phyloP scores from a whole-genome alignment of 2,797 vertebrate genomes.

The Amblyraja radiata region DNA sequence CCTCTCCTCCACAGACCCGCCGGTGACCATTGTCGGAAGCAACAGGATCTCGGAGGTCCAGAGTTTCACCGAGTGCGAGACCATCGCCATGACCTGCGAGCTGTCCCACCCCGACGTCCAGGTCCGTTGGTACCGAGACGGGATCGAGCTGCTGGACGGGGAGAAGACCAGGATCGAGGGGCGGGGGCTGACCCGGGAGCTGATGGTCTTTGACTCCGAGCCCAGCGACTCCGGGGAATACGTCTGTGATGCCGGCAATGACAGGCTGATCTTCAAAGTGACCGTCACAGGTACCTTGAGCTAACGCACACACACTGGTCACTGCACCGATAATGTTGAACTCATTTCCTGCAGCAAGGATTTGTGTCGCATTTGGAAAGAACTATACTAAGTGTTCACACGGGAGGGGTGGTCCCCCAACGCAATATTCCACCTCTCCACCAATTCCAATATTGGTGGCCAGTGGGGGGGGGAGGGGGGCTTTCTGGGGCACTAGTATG shows the following conservation, averaged over 20 bases:
- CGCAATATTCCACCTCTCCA: too few relatives aligned
- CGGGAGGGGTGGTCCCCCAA: too few relatives aligned
- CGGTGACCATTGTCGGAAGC: too few relatives aligned
- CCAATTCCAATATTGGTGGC: too few relatives aligned
- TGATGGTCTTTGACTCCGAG: slow-evolving; percentile 65
- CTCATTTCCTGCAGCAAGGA: too few relatives aligned
- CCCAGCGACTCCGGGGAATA: slow-evolving; percentile 74
- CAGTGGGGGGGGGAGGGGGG: too few relatives aligned
- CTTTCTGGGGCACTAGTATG: too few relatives aligned
- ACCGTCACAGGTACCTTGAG: not conserved
- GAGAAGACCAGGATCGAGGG: slow-evolving; percentile 54
- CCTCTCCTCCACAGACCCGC: too few relatives aligned
- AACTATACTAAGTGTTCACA: too few relatives aligned
- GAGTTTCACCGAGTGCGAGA: not conserved
- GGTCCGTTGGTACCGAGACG: slow-evolving; percentile 19
- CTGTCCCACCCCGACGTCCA: not conserved
- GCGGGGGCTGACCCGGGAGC: slow-evolving; percentile 64
- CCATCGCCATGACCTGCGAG: not conserved
- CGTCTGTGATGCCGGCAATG: slow-evolving; percentile 60
- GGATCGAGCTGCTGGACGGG: not conserved
- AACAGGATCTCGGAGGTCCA: slow-evolving; percentile 56
- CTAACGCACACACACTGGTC: too few relatives aligned
- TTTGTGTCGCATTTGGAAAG: too few relatives aligned
- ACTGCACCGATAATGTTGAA: too few relatives aligned
- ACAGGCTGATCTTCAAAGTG: slow-evolving; percentile 4